These are phyloP conservation scores for Cheilosia variabilis DNA, from an alignment of 2,888 invertebrate species.

Conservation along the genomic window DNA sequence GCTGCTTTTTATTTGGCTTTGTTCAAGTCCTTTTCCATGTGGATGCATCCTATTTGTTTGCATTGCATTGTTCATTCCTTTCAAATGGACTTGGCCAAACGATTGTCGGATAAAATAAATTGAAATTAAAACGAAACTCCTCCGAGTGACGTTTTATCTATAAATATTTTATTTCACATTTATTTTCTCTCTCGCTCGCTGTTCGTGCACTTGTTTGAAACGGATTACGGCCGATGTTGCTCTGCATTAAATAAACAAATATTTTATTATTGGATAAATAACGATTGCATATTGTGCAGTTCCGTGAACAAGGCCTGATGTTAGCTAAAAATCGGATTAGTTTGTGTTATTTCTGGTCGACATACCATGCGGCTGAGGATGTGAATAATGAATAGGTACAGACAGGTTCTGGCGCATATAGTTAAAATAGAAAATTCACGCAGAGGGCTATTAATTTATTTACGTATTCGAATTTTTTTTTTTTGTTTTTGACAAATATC, in stretches of 20 bases:
- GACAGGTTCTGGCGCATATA: too few species aligned
- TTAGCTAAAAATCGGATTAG: constrained; percentile 49
- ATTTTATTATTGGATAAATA: constrained; percentile 43
- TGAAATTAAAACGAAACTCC: constrained; percentile 28
- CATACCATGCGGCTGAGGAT: background rate
- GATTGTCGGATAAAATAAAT: constrained; percentile 17
- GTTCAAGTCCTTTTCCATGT: constrained; percentile 11
- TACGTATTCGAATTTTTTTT: too few species aligned
- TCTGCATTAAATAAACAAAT: constrained; percentile 38
- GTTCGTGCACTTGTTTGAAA: constrained; percentile 22
- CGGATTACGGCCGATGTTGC: constrained; percentile 31
- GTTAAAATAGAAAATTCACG: too few species aligned
- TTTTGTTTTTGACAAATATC: too few species aligned
- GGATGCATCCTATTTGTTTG: background rate
- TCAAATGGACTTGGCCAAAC: background rate
- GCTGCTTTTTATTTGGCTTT: background rate
- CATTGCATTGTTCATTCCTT: constrained; percentile 4
- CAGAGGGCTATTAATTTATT: too few species aligned
- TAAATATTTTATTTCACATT: background rate
- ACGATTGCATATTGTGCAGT: constrained; percentile 25
- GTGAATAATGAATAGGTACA: background rate
- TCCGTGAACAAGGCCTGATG: constrained; percentile 19
- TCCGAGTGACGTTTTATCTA: constrained; percentile 14
- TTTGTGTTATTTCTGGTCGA: constrained; percentile 7
- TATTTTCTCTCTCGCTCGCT: constrained; percentile 21